Percentiles rank a stretch among this genome's conserved stretches.
phyloP scores from a whole-genome alignment of 2,113 vertebrate species.

The Phrynocephalus versicolor region DNA sequence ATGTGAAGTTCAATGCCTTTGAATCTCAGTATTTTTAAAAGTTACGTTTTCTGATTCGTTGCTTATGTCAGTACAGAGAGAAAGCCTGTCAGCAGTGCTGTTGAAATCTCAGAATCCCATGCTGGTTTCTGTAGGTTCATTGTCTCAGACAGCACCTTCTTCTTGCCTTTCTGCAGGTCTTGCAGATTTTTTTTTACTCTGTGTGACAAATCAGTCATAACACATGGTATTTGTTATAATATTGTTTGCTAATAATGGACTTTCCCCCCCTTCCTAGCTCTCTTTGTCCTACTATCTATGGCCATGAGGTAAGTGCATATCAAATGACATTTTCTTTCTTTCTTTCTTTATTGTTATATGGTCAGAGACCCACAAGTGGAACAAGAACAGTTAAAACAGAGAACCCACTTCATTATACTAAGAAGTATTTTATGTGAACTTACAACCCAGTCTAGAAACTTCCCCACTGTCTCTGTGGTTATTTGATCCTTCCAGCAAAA shows the following conservation, averaged over 20 bases:
- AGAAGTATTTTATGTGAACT: too few relatives aligned
- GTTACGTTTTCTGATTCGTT: too few relatives aligned
- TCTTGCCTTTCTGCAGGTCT: not conserved
- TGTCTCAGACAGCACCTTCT: not conserved
- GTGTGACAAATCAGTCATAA: not conserved
- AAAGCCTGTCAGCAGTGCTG: not conserved
- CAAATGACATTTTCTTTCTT: not conserved
- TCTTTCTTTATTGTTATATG: too few relatives aligned
- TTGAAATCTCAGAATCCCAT: not conserved
- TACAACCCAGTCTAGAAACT: too few relatives aligned
- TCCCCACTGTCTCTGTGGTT: too few relatives aligned
- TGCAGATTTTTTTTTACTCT: not conserved
- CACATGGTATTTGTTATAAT: not conserved
- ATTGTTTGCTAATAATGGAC: conserved; percentile 9
- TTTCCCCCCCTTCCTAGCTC: conserved; percentile 82
- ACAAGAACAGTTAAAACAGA: too few relatives aligned
- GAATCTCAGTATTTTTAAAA: too few relatives aligned
- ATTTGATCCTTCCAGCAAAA: too few relatives aligned
- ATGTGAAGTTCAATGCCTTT: too few relatives aligned
- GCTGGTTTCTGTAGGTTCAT: not conserved
- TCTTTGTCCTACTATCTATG: conserved; percentile 95
- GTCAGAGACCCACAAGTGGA: too few relatives aligned
- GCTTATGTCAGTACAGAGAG: too few relatives aligned
- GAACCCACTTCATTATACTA: too few relatives aligned
- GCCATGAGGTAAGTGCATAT: conserved; percentile 86